These are phyloP conservation scores for Tonatia bakeri DNA, from an alignment of 2,113 vertebrate species.

Conservation along the genomic window DNA sequence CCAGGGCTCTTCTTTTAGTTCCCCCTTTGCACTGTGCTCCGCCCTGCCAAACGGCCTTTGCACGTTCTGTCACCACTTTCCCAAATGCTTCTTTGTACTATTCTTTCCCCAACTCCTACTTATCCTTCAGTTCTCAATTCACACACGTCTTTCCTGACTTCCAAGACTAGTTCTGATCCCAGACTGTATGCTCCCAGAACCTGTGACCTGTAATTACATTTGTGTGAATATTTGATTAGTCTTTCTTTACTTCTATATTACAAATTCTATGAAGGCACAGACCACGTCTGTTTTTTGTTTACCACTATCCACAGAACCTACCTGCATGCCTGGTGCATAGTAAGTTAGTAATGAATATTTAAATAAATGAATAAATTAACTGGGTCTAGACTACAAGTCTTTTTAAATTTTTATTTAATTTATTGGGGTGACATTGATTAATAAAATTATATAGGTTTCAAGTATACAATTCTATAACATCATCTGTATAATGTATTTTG, in stretches of 20 bases:
- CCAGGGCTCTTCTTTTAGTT: not conserved
- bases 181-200: not conserved
- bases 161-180: not conserved
- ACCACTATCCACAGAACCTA: not conserved
- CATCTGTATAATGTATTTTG: not conserved
- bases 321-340: not conserved
- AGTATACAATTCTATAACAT: not conserved
- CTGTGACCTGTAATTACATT: not conserved
- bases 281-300: not conserved
- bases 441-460: not conserved
- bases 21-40: not conserved
- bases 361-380: not conserved
- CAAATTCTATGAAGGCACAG: not conserved
- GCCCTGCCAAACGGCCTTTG: not conserved
- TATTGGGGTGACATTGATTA: not conserved
- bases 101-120: not conserved
- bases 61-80: not conserved
- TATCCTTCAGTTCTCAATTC: not conserved
- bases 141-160: not conserved
- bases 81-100: not conserved
- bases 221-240: not conserved
- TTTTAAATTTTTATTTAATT: not conserved
- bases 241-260: not conserved
- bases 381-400: not conserved
- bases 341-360: not conserved